A percentile compares a stretch with the other conserved stretches of the same genome.
These are phyloP conservation scores for Paradoxurus hermaphroditus DNA, from an alignment of 2,113 vertebrate species.

Conservation along the genomic window DNA sequence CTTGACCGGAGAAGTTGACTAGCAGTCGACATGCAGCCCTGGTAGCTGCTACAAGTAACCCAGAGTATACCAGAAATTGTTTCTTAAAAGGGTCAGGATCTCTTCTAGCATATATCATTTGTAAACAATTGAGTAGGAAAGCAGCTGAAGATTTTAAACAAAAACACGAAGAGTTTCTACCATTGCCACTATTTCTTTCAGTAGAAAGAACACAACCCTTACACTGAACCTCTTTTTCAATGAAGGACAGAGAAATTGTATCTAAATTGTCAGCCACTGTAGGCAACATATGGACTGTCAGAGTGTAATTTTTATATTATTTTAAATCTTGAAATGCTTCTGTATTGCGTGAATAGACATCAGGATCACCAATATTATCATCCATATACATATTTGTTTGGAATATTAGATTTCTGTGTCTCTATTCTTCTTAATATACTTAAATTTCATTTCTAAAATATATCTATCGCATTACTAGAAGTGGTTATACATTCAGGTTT, in stretches of 20 bases:
- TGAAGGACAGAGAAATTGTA: background rate
- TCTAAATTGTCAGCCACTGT: background rate
- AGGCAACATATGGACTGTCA: background rate
- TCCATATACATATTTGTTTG: slow-evolving; percentile 1
- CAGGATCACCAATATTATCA: background rate
- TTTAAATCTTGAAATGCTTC: slow-evolving; percentile 35
- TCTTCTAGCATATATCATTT: background rate
- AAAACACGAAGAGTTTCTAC: background rate
- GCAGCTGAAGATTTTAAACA: slow-evolving; percentile 17
- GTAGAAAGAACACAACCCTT: background rate
- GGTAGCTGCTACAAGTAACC: background rate
- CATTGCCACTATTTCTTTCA: background rate
- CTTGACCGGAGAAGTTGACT: background rate
- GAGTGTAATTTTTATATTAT: background rate
- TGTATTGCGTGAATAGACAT: slow-evolving; percentile 14
- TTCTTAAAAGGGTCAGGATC: background rate
- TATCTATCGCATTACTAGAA: slow-evolving; percentile 57
- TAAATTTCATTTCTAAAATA: slow-evolving; percentile 68
- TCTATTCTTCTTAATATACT: slow-evolving; percentile 57
- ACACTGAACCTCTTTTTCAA: slow-evolving; percentile 26
- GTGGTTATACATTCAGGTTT: slow-evolving; percentile 64
- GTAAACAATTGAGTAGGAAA: slow-evolving; percentile 38
- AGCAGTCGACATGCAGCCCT: background rate
- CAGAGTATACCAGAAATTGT: background rate
- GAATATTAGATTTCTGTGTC: slow-evolving; percentile 60